Evolutionary conservation across 1,140 invertebrate genomes (phyloP), one percentile per base, ranked within the genome.

Genomic region (Dermatophagoides farinae): DNA sequence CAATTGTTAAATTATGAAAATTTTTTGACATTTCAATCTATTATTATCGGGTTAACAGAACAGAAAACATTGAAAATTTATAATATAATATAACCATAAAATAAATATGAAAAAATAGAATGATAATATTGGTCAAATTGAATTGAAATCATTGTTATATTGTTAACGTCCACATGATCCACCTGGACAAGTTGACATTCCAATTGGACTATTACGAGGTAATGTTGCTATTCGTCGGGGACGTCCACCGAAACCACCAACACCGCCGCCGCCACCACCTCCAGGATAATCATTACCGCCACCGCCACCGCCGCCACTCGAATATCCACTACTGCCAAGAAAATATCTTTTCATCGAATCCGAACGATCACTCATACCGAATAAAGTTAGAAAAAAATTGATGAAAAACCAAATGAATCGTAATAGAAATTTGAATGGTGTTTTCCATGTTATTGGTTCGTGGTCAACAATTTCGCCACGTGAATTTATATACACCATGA

Each of bases 371-470:
- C 25, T 23, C 25, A 55, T 6, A 23, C 31, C 25, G 23, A 55
- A 55, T 23, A 55, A 25, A 2, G 53, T 18, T 1, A 55, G 31
- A 25, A 55, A 44, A 23, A 55, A 55, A 11, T 55, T 23, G 10
- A 55, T 25, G 6, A 55, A n/a, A 23, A 55, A 55, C 14, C 14
- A 38, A 23, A 55, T 38, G 23, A 55, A 25, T 23, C 25, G 14
- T 23, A 14, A 55, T 12, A 55, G 1, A 12, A 44, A 8, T 23
- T 55, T 55, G 14, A 55, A 25, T n/a, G 53, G 53, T 20, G 53
- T 55, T 23, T 55, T 55, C 53, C 53, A 55, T n/a, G 38, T 55
- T 12, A 55, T 39, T 23, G 53, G 53, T 25, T 55, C 53, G 2
- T 55, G 14, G 2, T 55, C 53, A 18, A 55, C 1, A 12, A 55